Base-by-base conservation (phyloP, 92 coral and sea anemone genomes). In the Actinostola sp. region DNA sequence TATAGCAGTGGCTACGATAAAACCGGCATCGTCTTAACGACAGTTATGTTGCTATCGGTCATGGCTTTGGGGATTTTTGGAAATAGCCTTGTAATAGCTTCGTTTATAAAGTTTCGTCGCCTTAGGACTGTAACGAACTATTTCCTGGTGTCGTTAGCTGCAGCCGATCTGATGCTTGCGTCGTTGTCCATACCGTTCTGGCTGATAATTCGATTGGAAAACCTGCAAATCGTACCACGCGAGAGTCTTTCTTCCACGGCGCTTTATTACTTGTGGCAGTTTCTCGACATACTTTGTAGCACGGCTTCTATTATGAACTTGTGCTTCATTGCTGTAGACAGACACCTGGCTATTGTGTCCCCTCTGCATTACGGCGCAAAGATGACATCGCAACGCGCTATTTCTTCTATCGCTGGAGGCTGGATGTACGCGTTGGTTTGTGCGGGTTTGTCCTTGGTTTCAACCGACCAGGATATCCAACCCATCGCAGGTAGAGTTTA, bases 101-200 rank as follows among this genome's bases (percentile, higher is more conserved):
- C 92, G 0, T 90, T 87, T 61, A 59, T 69, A 17, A 75, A 89
- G 31, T 90, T 87, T 54, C 92, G 83, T 53, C 54, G 63, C 15
- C 75, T 90, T 26, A 86, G 92, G 19, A 68, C 88, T n/a, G 78
- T 90, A 20, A 90, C 97, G 2, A 90, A 90, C 68, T 90, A 87
- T 36, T 90, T 90, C 46, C 65, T 90, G 2, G 82, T 87, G 2
- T 88, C 97, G 10, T 52, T 90, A 36, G 89, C 97, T 10, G 92
- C 75, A n/a, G 97, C 92, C 0, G 92, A 90, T 44, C 72, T 90
- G 28, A 70, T 90, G 29, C 75, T 87, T 4, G 84, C 92, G 1
- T 51, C 69, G 8, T 77, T 90, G 15, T 79, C 92, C 0, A 90
- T 87, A 43, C 92, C 92, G 2, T 71, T 71, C 25, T 90, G 97